These are phyloP conservation scores for Gymnobelideus leadbeateri DNA, from an alignment of 2,113 vertebrate species.

Conservation along the genomic window DNA sequence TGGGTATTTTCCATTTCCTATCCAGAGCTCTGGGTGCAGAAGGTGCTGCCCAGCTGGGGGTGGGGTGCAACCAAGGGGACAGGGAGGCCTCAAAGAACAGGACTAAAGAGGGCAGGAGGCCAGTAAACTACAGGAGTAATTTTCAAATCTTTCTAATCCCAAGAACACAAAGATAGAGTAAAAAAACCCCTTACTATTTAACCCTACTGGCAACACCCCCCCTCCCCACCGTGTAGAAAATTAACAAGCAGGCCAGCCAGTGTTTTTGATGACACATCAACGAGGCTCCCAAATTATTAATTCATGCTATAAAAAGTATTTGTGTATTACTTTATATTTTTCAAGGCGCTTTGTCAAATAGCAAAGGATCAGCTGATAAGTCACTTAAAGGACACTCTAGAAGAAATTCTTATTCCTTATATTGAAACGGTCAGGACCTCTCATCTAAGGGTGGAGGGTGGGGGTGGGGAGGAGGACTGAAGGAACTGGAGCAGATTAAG, in stretches of 20 bases:
- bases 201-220: neutral
- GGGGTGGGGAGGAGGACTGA: neutral
- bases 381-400: neutral
- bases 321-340: conserved; percentile 15
- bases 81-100: conserved; percentile 18
- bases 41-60: conserved; percentile 54
- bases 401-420: neutral
- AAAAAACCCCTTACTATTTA: neutral
- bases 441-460: neutral
- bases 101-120: neutral
- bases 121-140: neutral
- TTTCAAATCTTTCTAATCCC: conserved; percentile 37
- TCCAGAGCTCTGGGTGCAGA: conserved; percentile 57
- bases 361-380: neutral
- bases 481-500: neutral
- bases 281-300: conserved; percentile 56
- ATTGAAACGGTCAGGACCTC: neutral
- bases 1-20: conserved; percentile 76
- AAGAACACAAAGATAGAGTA: conserved; percentile 24
- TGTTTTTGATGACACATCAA: conserved; percentile 16
- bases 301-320: conserved; percentile 69
- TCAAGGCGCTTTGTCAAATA: conserved; percentile 44
- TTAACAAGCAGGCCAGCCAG: neutral
- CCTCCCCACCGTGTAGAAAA: neutral
- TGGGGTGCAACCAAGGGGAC: conserved; percentile 16